Percentiles rank a stretch among this genome's conserved stretches.
These are phyloP conservation scores for Spilogale gracilis DNA, from an alignment of 2,113 vertebrate species.

Conservation along the genomic window DNA sequence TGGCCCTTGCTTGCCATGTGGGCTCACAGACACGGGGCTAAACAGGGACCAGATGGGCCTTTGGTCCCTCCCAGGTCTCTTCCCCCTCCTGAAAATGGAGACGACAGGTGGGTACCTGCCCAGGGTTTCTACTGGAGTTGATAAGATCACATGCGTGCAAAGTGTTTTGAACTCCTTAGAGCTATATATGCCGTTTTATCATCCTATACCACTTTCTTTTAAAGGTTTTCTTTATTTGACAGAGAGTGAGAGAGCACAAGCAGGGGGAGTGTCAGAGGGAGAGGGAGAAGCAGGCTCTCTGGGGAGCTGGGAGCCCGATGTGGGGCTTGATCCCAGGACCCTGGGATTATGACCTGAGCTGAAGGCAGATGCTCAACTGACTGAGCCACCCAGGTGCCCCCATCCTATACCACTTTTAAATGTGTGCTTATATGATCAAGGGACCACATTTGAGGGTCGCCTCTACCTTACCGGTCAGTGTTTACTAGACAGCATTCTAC, in stretches of 20 bases:
- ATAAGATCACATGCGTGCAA: background rate
- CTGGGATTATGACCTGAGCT: background rate
- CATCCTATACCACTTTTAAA: background rate
- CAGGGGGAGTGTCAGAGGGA: background rate
- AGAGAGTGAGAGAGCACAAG: background rate
- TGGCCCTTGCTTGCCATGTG: background rate
- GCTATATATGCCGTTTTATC: background rate
- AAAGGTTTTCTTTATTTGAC: background rate
- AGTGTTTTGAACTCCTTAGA: background rate
- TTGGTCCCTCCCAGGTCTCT: background rate
- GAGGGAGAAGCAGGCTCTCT: too few species aligned
- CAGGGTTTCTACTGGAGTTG: background rate
- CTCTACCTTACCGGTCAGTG: background rate
- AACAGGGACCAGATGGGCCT: accelerated
- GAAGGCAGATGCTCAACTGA: background rate
- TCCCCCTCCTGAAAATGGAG: background rate
- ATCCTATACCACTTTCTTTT: background rate
- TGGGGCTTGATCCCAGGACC: background rate
- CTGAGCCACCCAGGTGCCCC: background rate
- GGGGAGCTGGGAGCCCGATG: background rate
- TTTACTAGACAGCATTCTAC: background rate
- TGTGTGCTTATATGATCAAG: background rate
- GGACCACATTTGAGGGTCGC: background rate
- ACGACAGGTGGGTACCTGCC: background rate
- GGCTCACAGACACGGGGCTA: background rate